A percentile compares a stretch with the other conserved stretches of the same genome.
phyloP scores from a whole-genome alignment of 2,888 invertebrate genomes.

The Stenoptilia bipunctidactyla region DNA sequence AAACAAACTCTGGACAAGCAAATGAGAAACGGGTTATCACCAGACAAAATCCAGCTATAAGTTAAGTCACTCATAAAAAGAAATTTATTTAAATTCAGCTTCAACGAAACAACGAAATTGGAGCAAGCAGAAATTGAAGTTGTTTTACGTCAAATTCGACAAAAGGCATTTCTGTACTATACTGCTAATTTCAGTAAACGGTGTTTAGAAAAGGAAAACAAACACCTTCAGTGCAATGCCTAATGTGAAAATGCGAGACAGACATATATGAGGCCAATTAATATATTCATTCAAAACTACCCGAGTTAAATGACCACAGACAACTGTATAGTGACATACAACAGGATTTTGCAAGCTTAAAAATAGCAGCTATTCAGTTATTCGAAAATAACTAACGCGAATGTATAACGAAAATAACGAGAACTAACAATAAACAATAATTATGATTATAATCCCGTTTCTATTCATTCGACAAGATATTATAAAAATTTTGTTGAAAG shows the following conservation, averaged over 20 bases:
- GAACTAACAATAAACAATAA: no score
- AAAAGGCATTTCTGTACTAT: conserved; percentile 43
- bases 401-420: no score
- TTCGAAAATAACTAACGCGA: no score
- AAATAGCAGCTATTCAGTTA: no score
- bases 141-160: conserved; percentile 59
- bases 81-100: conserved; percentile 36
- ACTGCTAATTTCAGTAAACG: conserved; percentile 14
- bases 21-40: conserved; percentile 27
- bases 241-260: conserved; percentile 27
- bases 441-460: no score
- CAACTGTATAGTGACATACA: conserved; percentile 18
- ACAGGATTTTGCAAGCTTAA: no score
- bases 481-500: no score
- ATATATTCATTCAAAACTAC: conserved; percentile 14
- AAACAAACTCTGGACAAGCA: conserved; percentile 41
- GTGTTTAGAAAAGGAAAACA: background rate
- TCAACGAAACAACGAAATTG: conserved; percentile 40
- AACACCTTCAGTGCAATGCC: background rate
- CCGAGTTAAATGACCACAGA: conserved; percentile 26
- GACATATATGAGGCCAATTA: conserved; percentile 14
- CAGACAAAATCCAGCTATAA: conserved; percentile 34
- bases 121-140: conserved; percentile 40
- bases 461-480: no score
- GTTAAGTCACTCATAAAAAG: conserved; percentile 54